Percentiles rank a stretch among this genome's conserved stretches.
Conservation (phyloP, 2,113 vertebrate genomes). For the Ciconia boyciana region DNA sequence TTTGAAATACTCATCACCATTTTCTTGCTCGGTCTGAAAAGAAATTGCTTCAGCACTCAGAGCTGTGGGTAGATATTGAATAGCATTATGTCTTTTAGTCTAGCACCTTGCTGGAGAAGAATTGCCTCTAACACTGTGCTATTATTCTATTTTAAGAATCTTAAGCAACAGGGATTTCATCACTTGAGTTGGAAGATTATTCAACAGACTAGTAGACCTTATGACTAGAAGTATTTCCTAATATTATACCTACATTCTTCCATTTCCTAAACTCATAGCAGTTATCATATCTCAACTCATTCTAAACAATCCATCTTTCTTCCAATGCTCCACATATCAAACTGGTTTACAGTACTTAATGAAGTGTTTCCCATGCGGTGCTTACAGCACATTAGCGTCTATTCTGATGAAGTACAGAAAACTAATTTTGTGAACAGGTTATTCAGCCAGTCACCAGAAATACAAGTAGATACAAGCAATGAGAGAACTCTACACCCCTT, state of each 20-base stretch:
- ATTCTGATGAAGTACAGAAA: background rate
- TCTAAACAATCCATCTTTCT: background rate
- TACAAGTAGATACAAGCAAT: background rate
- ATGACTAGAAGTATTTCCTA: background rate
- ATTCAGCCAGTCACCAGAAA: background rate
- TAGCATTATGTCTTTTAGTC: conserved; percentile 1
- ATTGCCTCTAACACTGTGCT: background rate
- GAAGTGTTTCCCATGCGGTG: background rate
- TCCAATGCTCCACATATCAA: background rate
- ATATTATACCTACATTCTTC: background rate
- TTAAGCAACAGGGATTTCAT: conserved; percentile 8
- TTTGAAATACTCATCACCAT: background rate
- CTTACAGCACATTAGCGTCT: background rate
- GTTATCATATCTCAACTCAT: background rate
- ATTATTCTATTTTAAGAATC: conserved; percentile 35
- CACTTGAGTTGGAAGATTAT: background rate
- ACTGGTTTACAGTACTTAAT: background rate
- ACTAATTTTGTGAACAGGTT: background rate
- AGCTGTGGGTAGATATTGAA: background rate
- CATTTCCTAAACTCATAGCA: background rate
- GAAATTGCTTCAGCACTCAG: conserved; percentile 9
- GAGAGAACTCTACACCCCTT: background rate
- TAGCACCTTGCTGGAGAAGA: background rate
- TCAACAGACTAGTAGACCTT: background rate
- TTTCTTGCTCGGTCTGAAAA: conserved; percentile 3